Evolutionary conservation across 2,113 vertebrate genomes (phyloP).

Genomic region (Crypturellus undulatus): DNA sequence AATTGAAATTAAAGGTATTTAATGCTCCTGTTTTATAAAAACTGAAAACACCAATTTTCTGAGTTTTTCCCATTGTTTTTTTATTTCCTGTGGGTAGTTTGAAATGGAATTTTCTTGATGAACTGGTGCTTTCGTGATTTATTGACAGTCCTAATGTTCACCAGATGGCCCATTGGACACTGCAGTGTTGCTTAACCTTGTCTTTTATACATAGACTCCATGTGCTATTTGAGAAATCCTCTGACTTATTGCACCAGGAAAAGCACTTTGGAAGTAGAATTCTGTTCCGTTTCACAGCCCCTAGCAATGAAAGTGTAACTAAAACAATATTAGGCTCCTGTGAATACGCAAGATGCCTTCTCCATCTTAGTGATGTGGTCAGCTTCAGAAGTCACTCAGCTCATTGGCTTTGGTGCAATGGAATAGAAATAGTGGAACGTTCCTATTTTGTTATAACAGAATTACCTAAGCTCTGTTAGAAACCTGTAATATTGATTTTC

Average conservation of each 20-base stretch:
- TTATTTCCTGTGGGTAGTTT: constrained; percentile 53
- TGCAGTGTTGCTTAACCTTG: constrained; percentile 42
- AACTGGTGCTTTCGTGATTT: constrained; percentile 69
- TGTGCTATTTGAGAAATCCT: constrained; percentile 40
- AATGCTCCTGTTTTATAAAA: constrained; percentile 42
- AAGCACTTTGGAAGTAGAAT: constrained; percentile 30
- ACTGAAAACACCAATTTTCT: constrained; percentile 50
- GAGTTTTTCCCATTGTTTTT: constrained; percentile 26
- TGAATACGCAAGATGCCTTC: background rate
- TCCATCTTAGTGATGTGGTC: background rate
- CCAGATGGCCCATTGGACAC: constrained; percentile 68
- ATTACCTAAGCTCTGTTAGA: background rate
- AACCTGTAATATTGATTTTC: background rate
- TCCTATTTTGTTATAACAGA: background rate
- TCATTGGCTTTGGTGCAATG: constrained; percentile 2
- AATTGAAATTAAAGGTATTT: constrained; percentile 48
- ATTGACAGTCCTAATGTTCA: constrained; percentile 72
- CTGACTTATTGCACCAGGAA: constrained; percentile 32
- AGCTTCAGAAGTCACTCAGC: background rate
- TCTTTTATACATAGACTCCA: constrained; percentile 40
- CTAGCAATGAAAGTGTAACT: constrained; percentile 45
- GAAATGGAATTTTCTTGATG: constrained; percentile 71
- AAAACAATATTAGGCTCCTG: background rate
- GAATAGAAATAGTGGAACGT: background rate
- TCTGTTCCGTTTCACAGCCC: constrained; percentile 25